phyloP scores from a whole-genome alignment of 2,113 vertebrate species.

The Meriones unguiculatus region DNA sequence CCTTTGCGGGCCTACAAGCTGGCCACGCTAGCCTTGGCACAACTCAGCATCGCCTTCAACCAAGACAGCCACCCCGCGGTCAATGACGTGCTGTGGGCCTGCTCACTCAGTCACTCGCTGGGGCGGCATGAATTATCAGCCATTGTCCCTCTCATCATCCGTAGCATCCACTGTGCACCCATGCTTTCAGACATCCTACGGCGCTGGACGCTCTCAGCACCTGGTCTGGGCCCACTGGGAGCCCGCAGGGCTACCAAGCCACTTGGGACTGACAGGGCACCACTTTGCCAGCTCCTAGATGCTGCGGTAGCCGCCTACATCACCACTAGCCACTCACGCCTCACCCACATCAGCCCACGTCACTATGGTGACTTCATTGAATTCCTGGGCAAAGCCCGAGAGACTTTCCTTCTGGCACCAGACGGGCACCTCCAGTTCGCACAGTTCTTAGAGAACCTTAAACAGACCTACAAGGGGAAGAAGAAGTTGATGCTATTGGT shows the following conservation, averaged over 20 bases:
- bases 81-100: constrained; percentile 87
- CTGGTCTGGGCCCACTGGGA: constrained; percentile 78
- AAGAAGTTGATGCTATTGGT: constrained; percentile 87
- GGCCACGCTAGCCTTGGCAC: constrained; percentile 84
- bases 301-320: constrained; percentile 84
- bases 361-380: constrained; percentile 87
- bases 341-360: constrained; percentile 86
- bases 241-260: constrained; percentile 80
- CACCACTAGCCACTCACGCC: constrained; percentile 86
- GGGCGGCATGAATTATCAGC: constrained; percentile 84
- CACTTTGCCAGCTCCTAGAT: constrained; percentile 85
- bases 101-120: constrained; percentile 86
- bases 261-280: constrained; percentile 81
- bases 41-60: constrained; percentile 86
- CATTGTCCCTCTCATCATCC: constrained; percentile 86
- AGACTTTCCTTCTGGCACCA: constrained; percentile 86
- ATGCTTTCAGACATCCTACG: constrained; percentile 86
- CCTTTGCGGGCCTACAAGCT: constrained; percentile 85
- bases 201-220: constrained; percentile 83
- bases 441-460: constrained; percentile 86
- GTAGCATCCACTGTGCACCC: constrained; percentile 86
- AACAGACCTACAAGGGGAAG: constrained; percentile 87
- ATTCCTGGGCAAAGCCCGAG: constrained; percentile 85
- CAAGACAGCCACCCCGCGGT: constrained; percentile 87
- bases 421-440: constrained; percentile 85